These are phyloP conservation scores for Thunnus maccoyii DNA, from an alignment of 2,113 vertebrate genomes.

Conservation along the genomic window DNA sequence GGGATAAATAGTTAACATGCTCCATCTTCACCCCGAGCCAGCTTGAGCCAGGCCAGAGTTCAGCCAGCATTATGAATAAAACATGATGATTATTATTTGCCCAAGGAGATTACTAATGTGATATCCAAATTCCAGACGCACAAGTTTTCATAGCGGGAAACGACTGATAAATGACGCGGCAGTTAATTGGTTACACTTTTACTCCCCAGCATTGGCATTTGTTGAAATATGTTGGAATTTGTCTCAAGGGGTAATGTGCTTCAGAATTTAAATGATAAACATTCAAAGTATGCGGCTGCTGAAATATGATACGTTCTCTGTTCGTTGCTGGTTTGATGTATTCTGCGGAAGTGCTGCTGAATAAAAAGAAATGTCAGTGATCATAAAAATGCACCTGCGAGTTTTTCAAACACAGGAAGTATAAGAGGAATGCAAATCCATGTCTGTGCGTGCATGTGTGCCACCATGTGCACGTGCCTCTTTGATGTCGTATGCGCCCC, in stretches of 20 bases:
- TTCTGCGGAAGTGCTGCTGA: conserved; percentile 14
- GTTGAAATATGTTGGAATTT: conserved; percentile 24
- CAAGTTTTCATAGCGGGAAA: neutral
- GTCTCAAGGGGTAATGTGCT: conserved; percentile 23
- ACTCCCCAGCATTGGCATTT: neutral
- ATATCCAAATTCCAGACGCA: conserved; percentile 24
- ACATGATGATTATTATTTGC: conserved; percentile 42
- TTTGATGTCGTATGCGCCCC: conserved; percentile 10
- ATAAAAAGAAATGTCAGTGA: conserved; percentile 30
- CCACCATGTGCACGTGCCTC: neutral
- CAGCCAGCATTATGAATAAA: conserved; percentile 63
- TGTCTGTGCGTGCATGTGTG: neutral
- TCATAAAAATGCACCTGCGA: conserved; percentile 4
- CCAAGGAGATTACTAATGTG: conserved; percentile 7
- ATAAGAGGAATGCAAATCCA: conserved; percentile 7
- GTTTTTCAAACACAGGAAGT: neutral
- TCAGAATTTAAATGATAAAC: conserved; percentile 29
- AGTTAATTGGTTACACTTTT: conserved; percentile 16
- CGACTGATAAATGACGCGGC: conserved; percentile 31
- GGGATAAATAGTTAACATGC: conserved; percentile 68
- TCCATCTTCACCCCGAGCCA: conserved; percentile 44
- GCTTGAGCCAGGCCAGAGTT: conserved; percentile 65
- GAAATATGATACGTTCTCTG: conserved; percentile 31
- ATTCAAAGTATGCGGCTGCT: neutral
- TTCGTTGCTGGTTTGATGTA: conserved; percentile 29